Evolutionary conservation across 1,140 invertebrate species (phyloP).

Genomic region (Polypedilum pembai): DNA sequence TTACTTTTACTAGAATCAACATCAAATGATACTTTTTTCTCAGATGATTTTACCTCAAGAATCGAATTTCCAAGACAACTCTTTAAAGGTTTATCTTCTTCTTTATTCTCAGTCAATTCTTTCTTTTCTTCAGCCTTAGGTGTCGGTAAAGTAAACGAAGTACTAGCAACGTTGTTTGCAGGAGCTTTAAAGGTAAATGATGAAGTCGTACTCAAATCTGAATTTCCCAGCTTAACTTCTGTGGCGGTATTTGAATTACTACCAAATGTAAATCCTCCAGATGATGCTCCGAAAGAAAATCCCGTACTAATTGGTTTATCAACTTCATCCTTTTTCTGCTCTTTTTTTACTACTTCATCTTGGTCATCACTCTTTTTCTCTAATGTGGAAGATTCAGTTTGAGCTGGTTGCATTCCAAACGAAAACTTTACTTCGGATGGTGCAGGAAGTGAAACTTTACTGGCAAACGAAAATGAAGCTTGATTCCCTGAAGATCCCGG

Average conservation of each 20-base stretch:
- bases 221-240: background rate
- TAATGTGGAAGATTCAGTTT: slow-evolving; percentile 33
- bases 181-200: slow-evolving; percentile 32
- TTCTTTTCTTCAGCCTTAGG: slow-evolving; percentile 31
- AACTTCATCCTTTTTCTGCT: slow-evolving; percentile 31
- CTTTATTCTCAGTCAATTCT: slow-evolving; percentile 35
- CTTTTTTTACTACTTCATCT: slow-evolving; percentile 21
- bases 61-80: slow-evolving; percentile 26
- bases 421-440: slow-evolving; percentile 44
- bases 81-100: background rate
- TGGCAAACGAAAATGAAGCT: slow-evolving; percentile 35
- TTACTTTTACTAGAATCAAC: slow-evolving; percentile 42
- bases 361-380: slow-evolving; percentile 31
- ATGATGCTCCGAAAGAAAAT: no score
- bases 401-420: slow-evolving; percentile 40
- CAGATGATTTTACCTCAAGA: slow-evolving; percentile 39
- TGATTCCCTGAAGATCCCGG: slow-evolving; percentile 41
- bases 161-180: slow-evolving; percentile 30
- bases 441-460: slow-evolving; percentile 36
- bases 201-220: slow-evolving; percentile 38
- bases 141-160: slow-evolving; percentile 23
- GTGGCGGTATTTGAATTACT: slow-evolving; percentile 28
- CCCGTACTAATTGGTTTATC: slow-evolving; percentile 37
- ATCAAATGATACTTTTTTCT: slow-evolving; percentile 36
- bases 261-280: slow-evolving; percentile 42